Percentiles rank a stretch among this genome's conserved stretches.
These are phyloP conservation scores for Lampris megalopsis DNA, from an alignment of 2,113 vertebrate genomes.

Conservation along the genomic window DNA sequence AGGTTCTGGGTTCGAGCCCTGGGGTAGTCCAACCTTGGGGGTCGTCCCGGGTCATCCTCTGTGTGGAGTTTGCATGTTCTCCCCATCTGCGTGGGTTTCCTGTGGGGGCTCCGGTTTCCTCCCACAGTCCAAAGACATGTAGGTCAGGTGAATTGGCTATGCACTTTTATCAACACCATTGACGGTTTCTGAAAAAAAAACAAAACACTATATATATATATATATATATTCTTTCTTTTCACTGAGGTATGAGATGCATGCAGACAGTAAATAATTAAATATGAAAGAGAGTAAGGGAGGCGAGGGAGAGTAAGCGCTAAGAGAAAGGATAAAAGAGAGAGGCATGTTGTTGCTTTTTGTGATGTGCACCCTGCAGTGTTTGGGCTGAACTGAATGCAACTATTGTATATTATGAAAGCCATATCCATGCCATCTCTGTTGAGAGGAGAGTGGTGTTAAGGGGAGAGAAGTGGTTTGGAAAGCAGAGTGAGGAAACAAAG, in stretches of 20 bases:
- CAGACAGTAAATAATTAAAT: slow-evolving; percentile 41
- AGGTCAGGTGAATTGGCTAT: too few species aligned
- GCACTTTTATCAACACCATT: too few species aligned
- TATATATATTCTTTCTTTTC: slow-evolving; percentile 21
- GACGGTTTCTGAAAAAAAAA: too few species aligned
- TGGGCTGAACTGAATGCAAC: slow-evolving; percentile 39
- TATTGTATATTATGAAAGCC: slow-evolving; percentile 38
- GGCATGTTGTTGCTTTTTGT: neutral
- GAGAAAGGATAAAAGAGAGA: neutral
- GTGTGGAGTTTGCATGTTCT: too few species aligned
- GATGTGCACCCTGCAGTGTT: slow-evolving; percentile 7
- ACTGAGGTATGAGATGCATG: slow-evolving; percentile 39
- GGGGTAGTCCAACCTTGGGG: too few species aligned
- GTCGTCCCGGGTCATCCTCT: too few species aligned
- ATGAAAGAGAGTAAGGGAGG: slow-evolving; percentile 12
- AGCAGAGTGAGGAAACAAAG: slow-evolving; percentile 20
- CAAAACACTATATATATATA: too few species aligned
- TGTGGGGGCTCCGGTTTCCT: too few species aligned
- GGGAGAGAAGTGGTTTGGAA: neutral
- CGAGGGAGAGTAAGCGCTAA: too few species aligned
- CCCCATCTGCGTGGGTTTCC: too few species aligned
- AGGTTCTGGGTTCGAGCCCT: too few species aligned
- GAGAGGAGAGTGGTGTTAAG: slow-evolving; percentile 7
- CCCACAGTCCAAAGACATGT: too few species aligned
- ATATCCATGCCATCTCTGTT: slow-evolving; percentile 39